Evolutionary conservation across 2,797 vertebrate species (phyloP).

Genomic region (Falco biarmicus): DNA sequence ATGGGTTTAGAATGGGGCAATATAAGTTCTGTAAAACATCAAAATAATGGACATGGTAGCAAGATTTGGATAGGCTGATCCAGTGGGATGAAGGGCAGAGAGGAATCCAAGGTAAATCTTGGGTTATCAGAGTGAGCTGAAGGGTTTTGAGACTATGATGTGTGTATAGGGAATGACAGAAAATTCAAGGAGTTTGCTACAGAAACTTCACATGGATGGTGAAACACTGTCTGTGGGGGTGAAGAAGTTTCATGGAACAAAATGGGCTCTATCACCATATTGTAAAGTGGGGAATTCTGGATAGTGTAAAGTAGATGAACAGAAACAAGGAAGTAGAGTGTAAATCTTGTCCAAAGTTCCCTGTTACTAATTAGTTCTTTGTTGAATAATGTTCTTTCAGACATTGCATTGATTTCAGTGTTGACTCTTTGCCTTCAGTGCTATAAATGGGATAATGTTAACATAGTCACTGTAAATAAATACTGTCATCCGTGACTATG

Average conservation of each 20-base stretch:
- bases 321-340: background rate
- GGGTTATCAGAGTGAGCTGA: background rate
- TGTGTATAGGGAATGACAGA: background rate
- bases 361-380: background rate
- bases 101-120: background rate
- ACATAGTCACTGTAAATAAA: background rate
- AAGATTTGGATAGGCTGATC: background rate
- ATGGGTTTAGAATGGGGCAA: background rate
- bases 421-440: background rate
- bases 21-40: background rate
- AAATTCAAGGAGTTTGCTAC: background rate
- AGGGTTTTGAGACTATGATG: background rate
- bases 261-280: background rate
- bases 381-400: background rate
- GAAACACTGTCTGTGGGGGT: accelerated
- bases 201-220: background rate
- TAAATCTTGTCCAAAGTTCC: background rate
- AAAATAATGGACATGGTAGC: background rate
- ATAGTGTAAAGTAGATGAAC: background rate
- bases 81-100: background rate
- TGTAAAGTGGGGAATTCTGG: background rate
- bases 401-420: background rate
- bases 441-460: background rate
- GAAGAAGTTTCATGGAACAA: background rate
- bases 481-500: background rate